phyloP scores from a whole-genome alignment of 2,113 vertebrate genomes.

The Polypterus bichir region DNA sequence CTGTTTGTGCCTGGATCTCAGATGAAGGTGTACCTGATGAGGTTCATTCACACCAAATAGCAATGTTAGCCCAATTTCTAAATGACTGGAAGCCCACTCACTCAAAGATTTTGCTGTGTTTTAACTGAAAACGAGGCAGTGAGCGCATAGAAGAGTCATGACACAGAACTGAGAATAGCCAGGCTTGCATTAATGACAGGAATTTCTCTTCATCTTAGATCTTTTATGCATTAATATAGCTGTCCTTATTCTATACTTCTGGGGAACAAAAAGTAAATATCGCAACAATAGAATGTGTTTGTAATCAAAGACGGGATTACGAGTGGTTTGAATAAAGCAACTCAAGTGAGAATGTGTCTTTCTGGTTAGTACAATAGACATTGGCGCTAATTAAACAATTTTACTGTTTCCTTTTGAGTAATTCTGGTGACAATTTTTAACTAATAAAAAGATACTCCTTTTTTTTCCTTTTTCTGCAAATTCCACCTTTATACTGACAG shows the following conservation, averaged over 20 bases:
- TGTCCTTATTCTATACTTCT: too few species aligned
- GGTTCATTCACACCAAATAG: not conserved
- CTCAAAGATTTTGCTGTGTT: slow-evolving; percentile 6
- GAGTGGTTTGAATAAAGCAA: too few species aligned
- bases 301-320: too few species aligned
- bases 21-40: too few species aligned
- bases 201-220: not conserved
- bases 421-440: slow-evolving; percentile 19
- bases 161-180: slow-evolving; percentile 4
- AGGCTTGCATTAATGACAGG: not conserved
- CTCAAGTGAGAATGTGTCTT: not conserved
- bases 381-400: slow-evolving; percentile 42
- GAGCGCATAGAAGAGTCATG: slow-evolving; percentile 3
- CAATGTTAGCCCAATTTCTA: slow-evolving; percentile 2
- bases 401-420: slow-evolving; percentile 15
- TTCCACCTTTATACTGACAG: slow-evolving; percentile 39
- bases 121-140: slow-evolving; percentile 7
- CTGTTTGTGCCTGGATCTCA: too few species aligned
- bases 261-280: too few species aligned
- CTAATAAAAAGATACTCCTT: slow-evolving; percentile 21
- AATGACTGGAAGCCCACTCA: slow-evolving; percentile 3
- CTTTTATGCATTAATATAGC: too few species aligned
- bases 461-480: slow-evolving; percentile 8
- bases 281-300: too few species aligned
- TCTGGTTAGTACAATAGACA: slow-evolving; percentile 19